Conservation (phyloP, 2,797 vertebrate species). For the Eupleurogrammus muticus region DNA sequence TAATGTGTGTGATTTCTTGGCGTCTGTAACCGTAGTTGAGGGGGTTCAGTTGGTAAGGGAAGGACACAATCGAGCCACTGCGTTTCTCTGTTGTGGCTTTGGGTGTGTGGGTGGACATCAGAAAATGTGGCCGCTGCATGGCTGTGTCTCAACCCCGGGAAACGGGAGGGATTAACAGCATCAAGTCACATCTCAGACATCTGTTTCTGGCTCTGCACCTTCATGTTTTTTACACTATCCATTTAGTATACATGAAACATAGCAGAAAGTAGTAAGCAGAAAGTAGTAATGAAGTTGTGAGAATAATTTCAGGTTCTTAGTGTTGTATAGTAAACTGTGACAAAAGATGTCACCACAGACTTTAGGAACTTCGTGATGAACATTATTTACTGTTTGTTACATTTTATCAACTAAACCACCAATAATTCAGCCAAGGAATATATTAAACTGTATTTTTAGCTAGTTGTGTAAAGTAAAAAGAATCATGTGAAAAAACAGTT, state of each 20-base stretch:
- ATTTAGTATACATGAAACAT: too few relatives aligned
- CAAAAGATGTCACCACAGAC: neutral
- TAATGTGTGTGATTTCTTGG: constrained; percentile 37
- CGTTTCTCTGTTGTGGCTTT: constrained; percentile 75
- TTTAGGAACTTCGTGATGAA: too few relatives aligned
- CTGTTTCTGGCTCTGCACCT: constrained; percentile 23
- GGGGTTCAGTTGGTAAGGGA: constrained; percentile 56
- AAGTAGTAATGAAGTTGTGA: too few relatives aligned
- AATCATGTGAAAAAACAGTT: neutral
- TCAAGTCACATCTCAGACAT: constrained; percentile 31
- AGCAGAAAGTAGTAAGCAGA: too few relatives aligned
- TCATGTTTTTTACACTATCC: too few relatives aligned
- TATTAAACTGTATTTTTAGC: too few relatives aligned
- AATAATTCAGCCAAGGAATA: neutral
- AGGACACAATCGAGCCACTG: too few relatives aligned
- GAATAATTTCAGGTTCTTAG: neutral
- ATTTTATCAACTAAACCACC: neutral
- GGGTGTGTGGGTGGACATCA: constrained; percentile 70
- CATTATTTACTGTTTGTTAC: neutral
- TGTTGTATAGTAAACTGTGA: constrained; percentile 1
- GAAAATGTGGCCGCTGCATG: constrained; percentile 31
- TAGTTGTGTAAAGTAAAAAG: neutral
- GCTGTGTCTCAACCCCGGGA: constrained; percentile 22
- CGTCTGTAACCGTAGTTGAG: constrained; percentile 18
- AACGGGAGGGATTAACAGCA: constrained; percentile 29